Evolutionary conservation across 2,797 vertebrate genomes (phyloP), one percentile per base, ranked within the genome.

Genomic region (Peromyscus melanophrys): DNA sequence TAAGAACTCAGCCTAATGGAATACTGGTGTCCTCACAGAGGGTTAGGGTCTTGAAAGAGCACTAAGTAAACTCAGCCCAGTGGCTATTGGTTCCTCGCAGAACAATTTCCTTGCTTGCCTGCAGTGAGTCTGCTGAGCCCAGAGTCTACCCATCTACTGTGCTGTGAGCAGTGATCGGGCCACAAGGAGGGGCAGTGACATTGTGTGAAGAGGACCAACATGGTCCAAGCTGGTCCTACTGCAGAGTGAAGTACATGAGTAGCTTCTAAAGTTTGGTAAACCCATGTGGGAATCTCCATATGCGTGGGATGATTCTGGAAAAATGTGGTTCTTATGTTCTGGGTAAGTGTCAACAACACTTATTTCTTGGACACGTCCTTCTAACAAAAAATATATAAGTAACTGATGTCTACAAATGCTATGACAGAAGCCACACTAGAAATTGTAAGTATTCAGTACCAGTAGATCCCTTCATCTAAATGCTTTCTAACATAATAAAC

Each of bases 371-470:
- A 87, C n/a, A 49, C 4, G 4, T 82, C 17, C 69, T 95, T 89
- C 37, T 65, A 89, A 91, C 52, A 52, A 85, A 49, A 83, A 59
- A 14, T 67, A 29, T 78, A 80, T 4, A 67, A 86, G 63, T 10
- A 91, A 83, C 0, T n/a, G 57, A 84, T 86, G 29, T 40, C 61
- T 84, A 87, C 37, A 40, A 78, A 63, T 31, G 83, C 76, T 77
- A 80, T 40, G 85, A 40, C 52, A 73, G 63, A 84, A 88, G 31
- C n/a, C 82, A 67, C 27, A 57, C 55, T 69, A 90, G 77, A 11
- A 71, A 82, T 71, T 77, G 84, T 63, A 89, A 71, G 21, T 82
- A 67, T 92, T 89, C 40, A 78, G 67, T 69, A 92, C 75, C 16
- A 49, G 67, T 34, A 92, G 37, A 82, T 65, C 69, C 65, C 9